Percentiles rank a stretch among this genome's conserved stretches.
These are phyloP conservation scores for Chionomys nivalis DNA, from an alignment of 2,113 vertebrate species.

Conservation along the genomic window DNA sequence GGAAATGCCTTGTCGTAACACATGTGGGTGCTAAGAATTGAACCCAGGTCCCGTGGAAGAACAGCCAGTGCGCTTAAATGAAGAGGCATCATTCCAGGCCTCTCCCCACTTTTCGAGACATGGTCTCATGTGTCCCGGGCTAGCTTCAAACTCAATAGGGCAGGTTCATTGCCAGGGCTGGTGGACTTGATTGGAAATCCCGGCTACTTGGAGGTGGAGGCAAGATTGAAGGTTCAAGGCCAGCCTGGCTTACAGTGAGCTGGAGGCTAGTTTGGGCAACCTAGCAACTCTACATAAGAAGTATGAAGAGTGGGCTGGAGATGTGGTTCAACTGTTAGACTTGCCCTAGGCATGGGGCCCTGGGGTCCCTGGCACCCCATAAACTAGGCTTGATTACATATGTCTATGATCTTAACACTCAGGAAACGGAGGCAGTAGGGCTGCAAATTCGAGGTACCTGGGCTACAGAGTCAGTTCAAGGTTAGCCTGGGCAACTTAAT, in stretches of 20 bases:
- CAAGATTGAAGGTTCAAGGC: background rate
- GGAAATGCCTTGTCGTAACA: background rate
- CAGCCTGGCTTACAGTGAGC: too few species aligned
- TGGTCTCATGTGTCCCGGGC: background rate
- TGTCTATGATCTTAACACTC: background rate
- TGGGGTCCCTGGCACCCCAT: background rate
- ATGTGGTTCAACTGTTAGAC: too few species aligned
- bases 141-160: background rate
- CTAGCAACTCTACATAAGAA: background rate
- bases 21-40: background rate
- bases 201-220: background rate
- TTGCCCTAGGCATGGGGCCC: background rate
- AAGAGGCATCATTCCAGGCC: too few species aligned
- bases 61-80: background rate
- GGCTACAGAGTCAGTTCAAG: background rate
- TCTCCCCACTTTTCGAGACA: background rate
- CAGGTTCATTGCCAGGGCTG: background rate
- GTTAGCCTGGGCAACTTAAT: background rate
- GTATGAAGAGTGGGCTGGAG: background rate
- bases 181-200: background rate
- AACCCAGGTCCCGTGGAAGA: background rate
- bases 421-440: background rate
- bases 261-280: background rate
- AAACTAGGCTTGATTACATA: background rate
- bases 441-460: background rate